Base-by-base conservation (phyloP, 2,888 invertebrate species). In the Plagiodera versicolora region DNA sequence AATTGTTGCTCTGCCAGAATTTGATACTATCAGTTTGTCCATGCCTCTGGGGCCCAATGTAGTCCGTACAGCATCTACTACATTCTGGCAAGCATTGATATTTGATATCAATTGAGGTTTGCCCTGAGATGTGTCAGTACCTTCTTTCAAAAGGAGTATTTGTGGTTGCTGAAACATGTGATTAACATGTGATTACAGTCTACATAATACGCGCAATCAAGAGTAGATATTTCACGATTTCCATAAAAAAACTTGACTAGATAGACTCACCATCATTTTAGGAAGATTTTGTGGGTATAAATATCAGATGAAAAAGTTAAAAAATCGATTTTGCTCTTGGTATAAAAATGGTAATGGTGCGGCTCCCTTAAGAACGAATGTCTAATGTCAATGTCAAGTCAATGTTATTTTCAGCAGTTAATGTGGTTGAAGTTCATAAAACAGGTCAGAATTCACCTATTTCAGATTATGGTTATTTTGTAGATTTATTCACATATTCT, bases 1-100 rank as follows among this genome's bases (percentile, higher is more conserved):
- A 70, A 99, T 98, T 1, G 97, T 97, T 0, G 97, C 92, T 77
- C 93, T 95, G 60, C 96, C 95, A 68, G 86, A 85, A 64, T 86
- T 85, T 76, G 95, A 92, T 0, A 99, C 97, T 63, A 99, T 95
- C 54, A 99, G 84, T 80, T 99, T 99, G 81, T 99, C 99, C 97
- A 99, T 96, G 67, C 99, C 99, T 24, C 99, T 88, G 5, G 99
- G 99, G 47, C 99, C 99, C 45, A 99, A 84, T 0, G 99, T 99
- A 0, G 99, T 99, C 60, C 98, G 88, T 64, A 98, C 95, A 39
- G 97, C 93, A 84, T 99, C 98, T 1, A 95, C 95, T 30, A 99
- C 91, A 8, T 89, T 84, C 80, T 95, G 94, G 79, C 98, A 98
- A 18, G 98, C 98, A 86, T 94, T 98, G 80, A 98, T 98, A 81